These are phyloP conservation scores for Forbesichthys agassizii DNA, from an alignment of 2,113 vertebrate genomes.

Conservation along the genomic window DNA sequence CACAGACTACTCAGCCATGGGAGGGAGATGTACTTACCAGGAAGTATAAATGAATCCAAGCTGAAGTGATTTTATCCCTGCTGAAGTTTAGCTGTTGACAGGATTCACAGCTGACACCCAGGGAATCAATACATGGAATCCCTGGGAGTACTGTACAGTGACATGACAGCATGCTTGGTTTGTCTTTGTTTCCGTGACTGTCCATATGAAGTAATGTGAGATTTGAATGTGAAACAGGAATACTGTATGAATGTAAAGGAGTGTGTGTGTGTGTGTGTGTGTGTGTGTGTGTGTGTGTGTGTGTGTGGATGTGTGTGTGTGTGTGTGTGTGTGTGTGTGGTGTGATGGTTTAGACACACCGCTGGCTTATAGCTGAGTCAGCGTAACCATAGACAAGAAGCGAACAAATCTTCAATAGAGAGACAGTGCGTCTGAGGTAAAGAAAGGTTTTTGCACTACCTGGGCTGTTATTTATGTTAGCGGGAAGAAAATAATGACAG, in stretches of 20 bases:
- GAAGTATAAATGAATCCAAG: not conserved
- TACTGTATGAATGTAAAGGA: too few relatives aligned
- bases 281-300: too few relatives aligned
- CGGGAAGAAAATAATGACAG: not conserved
- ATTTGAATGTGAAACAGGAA: too few relatives aligned
- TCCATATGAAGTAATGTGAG: too few relatives aligned
- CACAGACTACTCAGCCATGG: not conserved
- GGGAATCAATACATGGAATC: slow-evolving; percentile 6
- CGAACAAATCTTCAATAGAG: not conserved
- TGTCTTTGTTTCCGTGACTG: too few relatives aligned
- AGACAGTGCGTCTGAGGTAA: not conserved
- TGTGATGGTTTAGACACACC: not conserved
- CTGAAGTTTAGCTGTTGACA: not conserved
- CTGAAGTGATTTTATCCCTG: not conserved
- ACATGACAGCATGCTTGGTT: too few relatives aligned
- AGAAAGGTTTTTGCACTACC: not conserved
- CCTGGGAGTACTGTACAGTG: too few relatives aligned
- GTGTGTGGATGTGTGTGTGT: too few relatives aligned
- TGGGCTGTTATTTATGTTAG: not conserved
- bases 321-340: too few relatives aligned
- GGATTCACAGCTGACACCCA: not conserved
- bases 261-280: too few relatives aligned
- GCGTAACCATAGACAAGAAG: not conserved
- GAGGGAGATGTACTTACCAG: not conserved
- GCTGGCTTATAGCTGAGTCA: too few relatives aligned